Evolutionary conservation across 2,888 invertebrate species (phyloP).

Genomic region (Cryptus armator): DNA sequence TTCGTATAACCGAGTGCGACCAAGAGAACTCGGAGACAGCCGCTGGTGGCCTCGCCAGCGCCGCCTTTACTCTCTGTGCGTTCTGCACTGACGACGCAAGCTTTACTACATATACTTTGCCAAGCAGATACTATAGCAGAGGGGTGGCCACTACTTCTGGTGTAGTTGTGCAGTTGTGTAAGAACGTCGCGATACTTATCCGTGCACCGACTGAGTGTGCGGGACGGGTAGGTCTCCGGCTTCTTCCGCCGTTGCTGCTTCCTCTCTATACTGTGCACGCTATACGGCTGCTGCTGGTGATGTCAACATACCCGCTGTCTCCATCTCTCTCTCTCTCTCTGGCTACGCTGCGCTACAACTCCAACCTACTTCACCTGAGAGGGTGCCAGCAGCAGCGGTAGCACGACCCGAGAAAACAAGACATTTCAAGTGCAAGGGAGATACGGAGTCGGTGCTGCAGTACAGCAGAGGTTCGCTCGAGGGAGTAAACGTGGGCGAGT

Average conservation of each 20-base stretch:
- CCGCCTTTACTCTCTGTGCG: constrained; percentile 11
- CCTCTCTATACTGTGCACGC: constrained; percentile 32
- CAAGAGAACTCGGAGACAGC: constrained; percentile 68
- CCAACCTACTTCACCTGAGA: constrained; percentile 69
- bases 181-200: constrained; percentile 47
- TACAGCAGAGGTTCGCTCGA: constrained; percentile 54
- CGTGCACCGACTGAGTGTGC: constrained; percentile 56
- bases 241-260: constrained; percentile 46
- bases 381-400: constrained; percentile 66
- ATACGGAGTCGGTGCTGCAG: constrained; percentile 58
- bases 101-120: constrained; percentile 70
- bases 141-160: constrained; percentile 42
- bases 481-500: constrained; percentile 53
- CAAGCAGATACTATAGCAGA: constrained; percentile 68
- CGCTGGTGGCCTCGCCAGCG: constrained; percentile 8
- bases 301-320: constrained; percentile 49
- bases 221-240: constrained; percentile 57
- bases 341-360: constrained; percentile 58
- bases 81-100: constrained; percentile 67
- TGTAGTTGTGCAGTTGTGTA: constrained; percentile 22
- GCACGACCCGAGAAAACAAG: constrained; percentile 71
- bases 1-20: constrained; percentile 58
- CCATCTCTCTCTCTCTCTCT: constrained; percentile 42
- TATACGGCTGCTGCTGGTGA: constrained; percentile 18
- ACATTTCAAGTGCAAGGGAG: constrained; percentile 67